phyloP scores from a whole-genome alignment of 2,888 invertebrate species.

The Drosophila greeni region DNA sequence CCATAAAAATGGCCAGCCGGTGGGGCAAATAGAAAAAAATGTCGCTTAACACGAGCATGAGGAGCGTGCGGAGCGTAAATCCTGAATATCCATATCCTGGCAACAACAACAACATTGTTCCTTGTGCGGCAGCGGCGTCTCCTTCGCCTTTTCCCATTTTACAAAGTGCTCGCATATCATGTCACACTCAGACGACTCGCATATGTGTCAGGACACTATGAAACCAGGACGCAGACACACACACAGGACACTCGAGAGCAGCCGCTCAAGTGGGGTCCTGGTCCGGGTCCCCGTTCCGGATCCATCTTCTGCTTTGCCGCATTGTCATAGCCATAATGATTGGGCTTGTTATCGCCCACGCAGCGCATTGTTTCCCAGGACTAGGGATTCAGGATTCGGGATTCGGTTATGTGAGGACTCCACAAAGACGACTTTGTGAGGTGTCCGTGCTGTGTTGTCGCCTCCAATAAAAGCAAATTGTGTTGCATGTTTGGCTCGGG shows the following conservation, averaged over 20 bases:
- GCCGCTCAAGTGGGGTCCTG: constrained; percentile 59
- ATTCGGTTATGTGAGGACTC: constrained; percentile 34
- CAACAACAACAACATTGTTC: constrained; percentile 55
- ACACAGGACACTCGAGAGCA: constrained; percentile 56
- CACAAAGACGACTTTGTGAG: constrained; percentile 38
- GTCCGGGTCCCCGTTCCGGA: constrained; percentile 12
- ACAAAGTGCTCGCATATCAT: constrained; percentile 76
- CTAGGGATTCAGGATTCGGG: neutral
- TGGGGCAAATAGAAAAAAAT: constrained; percentile 61
- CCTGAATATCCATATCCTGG: constrained; percentile 70
- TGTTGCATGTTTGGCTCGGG: constrained; percentile 68
- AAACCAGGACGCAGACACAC: constrained; percentile 22
- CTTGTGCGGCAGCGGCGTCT: constrained; percentile 20
- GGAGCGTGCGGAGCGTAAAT: constrained; percentile 57
- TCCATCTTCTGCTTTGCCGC: constrained; percentile 33
- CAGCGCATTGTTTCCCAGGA: constrained; percentile 61
- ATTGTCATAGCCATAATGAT: constrained; percentile 68
- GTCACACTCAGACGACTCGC: constrained; percentile 72
- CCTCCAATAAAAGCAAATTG: constrained; percentile 73
- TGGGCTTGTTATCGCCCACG: constrained; percentile 71
- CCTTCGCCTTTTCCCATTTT: constrained; percentile 66
- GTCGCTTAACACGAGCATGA: constrained; percentile 51
- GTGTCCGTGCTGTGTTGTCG: constrained; percentile 51
- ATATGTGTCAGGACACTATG: constrained; percentile 64
- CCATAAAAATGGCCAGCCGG: constrained; percentile 64